Conservation (phyloP, 2,113 vertebrate genomes). For the Aleadryas rufinucha region DNA sequence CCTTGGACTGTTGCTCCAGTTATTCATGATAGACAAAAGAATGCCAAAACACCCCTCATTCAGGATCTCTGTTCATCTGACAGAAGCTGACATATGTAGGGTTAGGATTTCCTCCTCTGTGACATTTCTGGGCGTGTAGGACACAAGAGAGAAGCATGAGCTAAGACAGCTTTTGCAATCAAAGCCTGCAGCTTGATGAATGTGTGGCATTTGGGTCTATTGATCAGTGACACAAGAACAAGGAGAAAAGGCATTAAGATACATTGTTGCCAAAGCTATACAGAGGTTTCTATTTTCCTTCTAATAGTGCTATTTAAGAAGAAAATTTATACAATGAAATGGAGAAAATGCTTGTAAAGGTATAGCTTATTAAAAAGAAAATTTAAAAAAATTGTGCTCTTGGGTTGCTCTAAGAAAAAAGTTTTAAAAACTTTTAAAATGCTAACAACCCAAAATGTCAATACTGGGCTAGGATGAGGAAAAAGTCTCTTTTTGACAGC, state of each 20-base stretch:
- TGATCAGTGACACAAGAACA: conserved; percentile 78
- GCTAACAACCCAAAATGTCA: background rate
- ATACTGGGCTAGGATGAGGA: background rate
- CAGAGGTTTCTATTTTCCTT: conserved; percentile 31
- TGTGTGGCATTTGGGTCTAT: conserved; percentile 81
- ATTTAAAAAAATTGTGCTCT: background rate
- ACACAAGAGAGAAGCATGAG: conserved; percentile 58
- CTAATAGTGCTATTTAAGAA: background rate
- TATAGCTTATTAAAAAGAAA: background rate
- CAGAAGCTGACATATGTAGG: conserved; percentile 54
- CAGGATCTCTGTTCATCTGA: background rate
- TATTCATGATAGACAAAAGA: background rate
- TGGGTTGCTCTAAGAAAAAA: background rate
- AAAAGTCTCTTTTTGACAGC: background rate
- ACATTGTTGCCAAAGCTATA: conserved; percentile 75
- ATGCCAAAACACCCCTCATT: background rate
- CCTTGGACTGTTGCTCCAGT: background rate
- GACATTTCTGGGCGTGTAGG: conserved; percentile 69
- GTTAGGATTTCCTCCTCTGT: conserved; percentile 63
- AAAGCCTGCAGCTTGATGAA: conserved; percentile 62
- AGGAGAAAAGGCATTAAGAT: conserved; percentile 73
- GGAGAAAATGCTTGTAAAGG: background rate
- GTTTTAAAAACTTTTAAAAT: background rate
- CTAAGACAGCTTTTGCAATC: conserved; percentile 62
- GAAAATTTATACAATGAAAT: background rate